phyloP scores from a whole-genome alignment of 2,888 invertebrate species.

The Prionchulus punctatus region DNA sequence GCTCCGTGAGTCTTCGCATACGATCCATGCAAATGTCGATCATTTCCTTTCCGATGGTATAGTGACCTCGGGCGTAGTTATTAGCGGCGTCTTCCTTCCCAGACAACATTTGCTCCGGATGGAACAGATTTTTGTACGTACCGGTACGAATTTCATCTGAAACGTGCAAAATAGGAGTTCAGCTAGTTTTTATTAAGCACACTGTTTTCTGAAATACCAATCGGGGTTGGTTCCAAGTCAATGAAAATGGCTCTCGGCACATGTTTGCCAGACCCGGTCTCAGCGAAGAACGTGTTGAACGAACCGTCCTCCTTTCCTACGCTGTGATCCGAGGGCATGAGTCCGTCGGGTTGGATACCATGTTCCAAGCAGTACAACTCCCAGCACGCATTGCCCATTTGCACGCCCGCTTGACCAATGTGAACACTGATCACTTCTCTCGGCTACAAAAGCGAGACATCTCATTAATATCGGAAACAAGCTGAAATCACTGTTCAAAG shows the following conservation, averaged over 20 bases:
- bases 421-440: slow-evolving; percentile 40
- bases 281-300: slow-evolving; percentile 61
- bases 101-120: slow-evolving; percentile 35
- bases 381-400: slow-evolving; percentile 44
- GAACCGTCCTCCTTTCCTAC: slow-evolving; percentile 53
- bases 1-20: slow-evolving; percentile 58
- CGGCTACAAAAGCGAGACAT: slow-evolving; percentile 28
- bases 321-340: slow-evolving; percentile 35
- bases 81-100: slow-evolving; percentile 39
- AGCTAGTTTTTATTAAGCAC: too few species aligned
- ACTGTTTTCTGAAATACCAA: slow-evolving; percentile 44
- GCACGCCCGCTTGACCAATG: slow-evolving; percentile 40
- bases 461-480: too few species aligned
- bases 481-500: too few species aligned
- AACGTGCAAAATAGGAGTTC: too few species aligned
- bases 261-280: slow-evolving; percentile 87
- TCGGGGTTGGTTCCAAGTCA: slow-evolving; percentile 86
- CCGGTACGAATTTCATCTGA: slow-evolving; percentile 77
- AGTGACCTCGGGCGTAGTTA: too few species aligned
- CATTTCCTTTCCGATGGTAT: slow-evolving; percentile 57
- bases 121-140: slow-evolving; percentile 42
- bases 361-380: slow-evolving; percentile 44
- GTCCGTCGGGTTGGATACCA: slow-evolving; percentile 41
- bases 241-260: slow-evolving; percentile 85
- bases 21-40: slow-evolving; percentile 56